These are phyloP conservation scores for Lasiurus cinereus DNA, from an alignment of 2,113 vertebrate species.

Conservation along the genomic window DNA sequence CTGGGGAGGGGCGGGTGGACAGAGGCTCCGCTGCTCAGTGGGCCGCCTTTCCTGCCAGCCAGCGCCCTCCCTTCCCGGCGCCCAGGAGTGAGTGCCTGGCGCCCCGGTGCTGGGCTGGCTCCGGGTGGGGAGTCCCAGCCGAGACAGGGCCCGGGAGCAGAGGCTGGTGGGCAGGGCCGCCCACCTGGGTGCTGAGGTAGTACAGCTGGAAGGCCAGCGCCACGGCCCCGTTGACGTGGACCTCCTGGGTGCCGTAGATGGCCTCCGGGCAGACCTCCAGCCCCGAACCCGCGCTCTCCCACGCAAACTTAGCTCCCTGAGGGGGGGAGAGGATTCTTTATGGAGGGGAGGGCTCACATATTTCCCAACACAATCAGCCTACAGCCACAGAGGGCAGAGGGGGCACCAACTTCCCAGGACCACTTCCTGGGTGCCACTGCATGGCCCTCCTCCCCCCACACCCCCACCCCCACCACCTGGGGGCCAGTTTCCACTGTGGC, in stretches of 20 bases:
- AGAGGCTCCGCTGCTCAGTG: rapidly evolving
- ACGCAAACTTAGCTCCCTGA: constrained; percentile 96
- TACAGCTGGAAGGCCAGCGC: constrained; percentile 94
- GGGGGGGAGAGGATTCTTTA: constrained; percentile 70
- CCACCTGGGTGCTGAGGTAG: constrained; percentile 91
- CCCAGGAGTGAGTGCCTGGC: background rate
- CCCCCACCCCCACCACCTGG: rapidly evolving
- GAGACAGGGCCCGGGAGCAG: rapidly evolving
- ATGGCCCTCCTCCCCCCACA: too few species aligned
- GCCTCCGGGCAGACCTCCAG: constrained; percentile 94
- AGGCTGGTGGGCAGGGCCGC: too few species aligned
- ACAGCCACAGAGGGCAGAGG: rapidly evolving
- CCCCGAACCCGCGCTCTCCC: constrained; percentile 95
- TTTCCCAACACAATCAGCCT: rapidly evolving
- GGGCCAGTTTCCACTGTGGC: background rate
- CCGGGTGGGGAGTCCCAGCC: rapidly evolving
- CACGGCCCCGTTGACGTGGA: constrained; percentile 95
- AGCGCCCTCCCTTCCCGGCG: background rate
- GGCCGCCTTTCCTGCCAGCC: background rate
- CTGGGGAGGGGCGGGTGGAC: constrained; percentile 79
- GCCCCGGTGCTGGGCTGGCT: background rate
- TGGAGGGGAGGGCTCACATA: rapidly evolving
- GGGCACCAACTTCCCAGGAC: too few species aligned
- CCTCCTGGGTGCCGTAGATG: constrained; percentile 93
- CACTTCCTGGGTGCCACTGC: too few species aligned